Base-by-base conservation (phyloP, 2,113 vertebrate genomes). In the Halichoeres trimaculatus region DNA sequence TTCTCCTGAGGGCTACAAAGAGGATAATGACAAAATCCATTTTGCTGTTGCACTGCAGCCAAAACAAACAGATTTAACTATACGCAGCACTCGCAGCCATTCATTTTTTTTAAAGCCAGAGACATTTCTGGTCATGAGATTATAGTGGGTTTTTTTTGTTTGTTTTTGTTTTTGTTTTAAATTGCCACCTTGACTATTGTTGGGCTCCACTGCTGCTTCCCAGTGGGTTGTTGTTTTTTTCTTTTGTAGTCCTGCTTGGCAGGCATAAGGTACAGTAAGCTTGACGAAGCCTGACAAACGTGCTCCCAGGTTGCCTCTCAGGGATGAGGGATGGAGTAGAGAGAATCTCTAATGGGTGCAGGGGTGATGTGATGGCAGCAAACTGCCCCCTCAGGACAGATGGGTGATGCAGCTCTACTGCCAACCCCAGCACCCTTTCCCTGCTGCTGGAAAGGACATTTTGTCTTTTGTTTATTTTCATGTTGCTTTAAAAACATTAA, bases 81-180 rank as follows among this genome's bases (percentile, higher is more conserved):
- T 64, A 68, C 69, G 36, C 81, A 6, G 52, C 34, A 48, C 48
- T 78, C 47, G 19, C 71, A 35, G 52, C 57, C 62, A 54, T 70
- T 86, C 80, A 83, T 90, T 91, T 87, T 76, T 53, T n/a, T n/a
- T n/a, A n/a, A 54, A 78, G 75, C 70, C 76, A 64, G 50, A 80
- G 77, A 76, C 68, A 70, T 81, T 86, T 85, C 74, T 78, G 36
- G 64, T 78, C 82, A 50, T 88, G 87, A 86, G 83, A 85, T 87
- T 76, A 77, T 84, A 72, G 80, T 86, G 78, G 2, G 5, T n/a
- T n/a, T n/a, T n/a, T n/a, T n/a, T n/a, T n/a, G n/a, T n/a, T n/a
- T n/a, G n/a, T n/a, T n/a, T n/a, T n/a, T n/a, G n/a, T n/a, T n/a
- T n/a, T n/a, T n/a, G n/a, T 86, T 88, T 79, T 81, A 83, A 88